Evolutionary conservation across 2,797 vertebrate genomes (phyloP).

Genomic region (Silurus lanzhouensis): DNA sequence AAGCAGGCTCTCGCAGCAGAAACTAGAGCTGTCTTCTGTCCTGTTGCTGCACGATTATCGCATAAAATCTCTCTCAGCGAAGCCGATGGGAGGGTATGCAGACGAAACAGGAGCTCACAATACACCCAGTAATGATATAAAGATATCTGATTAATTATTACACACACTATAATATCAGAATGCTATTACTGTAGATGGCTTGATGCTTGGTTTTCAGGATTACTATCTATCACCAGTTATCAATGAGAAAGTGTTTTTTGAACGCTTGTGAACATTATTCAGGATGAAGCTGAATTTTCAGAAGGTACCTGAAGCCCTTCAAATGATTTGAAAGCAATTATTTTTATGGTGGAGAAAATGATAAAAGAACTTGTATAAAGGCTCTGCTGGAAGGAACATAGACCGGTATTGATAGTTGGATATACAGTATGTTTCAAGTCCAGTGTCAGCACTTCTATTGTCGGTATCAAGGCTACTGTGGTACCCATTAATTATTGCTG

Average conservation of each 20-base stretch:
- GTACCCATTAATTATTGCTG: no score
- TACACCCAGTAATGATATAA: not conserved
- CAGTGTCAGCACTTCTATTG: not conserved
- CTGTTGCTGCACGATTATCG: not conserved
- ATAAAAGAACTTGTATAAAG: constrained; percentile 38
- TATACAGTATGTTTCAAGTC: not conserved
- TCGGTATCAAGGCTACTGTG: no score
- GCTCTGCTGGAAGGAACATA: not conserved
- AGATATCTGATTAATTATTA: not conserved
- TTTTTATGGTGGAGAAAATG: not conserved
- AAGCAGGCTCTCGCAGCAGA: constrained; percentile 3
- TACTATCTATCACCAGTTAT: not conserved
- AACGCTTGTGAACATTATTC: not conserved
- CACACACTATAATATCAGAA: not conserved
- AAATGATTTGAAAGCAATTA: not conserved
- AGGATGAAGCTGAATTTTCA: constrained; percentile 11
- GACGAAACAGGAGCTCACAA: not conserved
- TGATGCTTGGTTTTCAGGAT: not conserved
- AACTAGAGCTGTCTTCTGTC: constrained; percentile 11
- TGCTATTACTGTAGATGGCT: not conserved
- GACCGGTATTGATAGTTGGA: no score
- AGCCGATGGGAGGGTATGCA: not conserved
- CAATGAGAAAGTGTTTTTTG: not conserved
- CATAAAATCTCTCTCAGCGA: not conserved
- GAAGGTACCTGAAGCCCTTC: not conserved